phyloP scores from a whole-genome alignment of 2,888 invertebrate genomes.

The Agrotis clavis region DNA sequence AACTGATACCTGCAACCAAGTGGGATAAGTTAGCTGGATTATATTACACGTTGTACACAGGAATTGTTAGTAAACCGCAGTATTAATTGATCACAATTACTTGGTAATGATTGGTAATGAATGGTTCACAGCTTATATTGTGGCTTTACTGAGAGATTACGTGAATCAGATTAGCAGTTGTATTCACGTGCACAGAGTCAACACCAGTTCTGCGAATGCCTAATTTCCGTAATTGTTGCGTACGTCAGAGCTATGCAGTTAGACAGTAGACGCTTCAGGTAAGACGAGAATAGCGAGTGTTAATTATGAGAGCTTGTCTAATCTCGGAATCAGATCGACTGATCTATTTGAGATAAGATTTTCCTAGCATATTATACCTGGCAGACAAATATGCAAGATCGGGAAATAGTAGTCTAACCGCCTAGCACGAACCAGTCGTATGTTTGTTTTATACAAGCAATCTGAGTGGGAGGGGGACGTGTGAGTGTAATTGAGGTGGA shows the following conservation, averaged over 20 bases:
- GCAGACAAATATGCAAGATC: conserved; percentile 39
- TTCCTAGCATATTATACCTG: conserved; percentile 1
- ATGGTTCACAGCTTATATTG: conserved; percentile 29
- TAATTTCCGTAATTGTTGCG: conserved; percentile 34
- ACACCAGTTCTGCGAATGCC: conserved; percentile 15
- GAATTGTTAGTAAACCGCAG: conserved; percentile 25
- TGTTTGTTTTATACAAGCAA: conserved; percentile 62
- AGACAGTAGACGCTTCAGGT: not conserved
- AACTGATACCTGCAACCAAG: conserved; percentile 88
- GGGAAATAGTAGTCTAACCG: conserved; percentile 47
- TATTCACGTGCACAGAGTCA: conserved; percentile 11
- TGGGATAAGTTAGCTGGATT: conserved; percentile 53
- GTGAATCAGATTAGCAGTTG: conserved; percentile 23
- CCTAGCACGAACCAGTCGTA: conserved; percentile 45
- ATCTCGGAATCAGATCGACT: conserved; percentile 18
- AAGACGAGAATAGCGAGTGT: conserved; percentile 9
- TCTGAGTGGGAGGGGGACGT: conserved; percentile 62
- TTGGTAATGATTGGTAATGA: conserved; percentile 38
- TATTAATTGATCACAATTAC: conserved; percentile 36
- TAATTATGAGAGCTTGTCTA: conserved; percentile 10
- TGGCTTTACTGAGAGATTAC: conserved; percentile 23
- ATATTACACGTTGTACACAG: conserved; percentile 41
- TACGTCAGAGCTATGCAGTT: conserved; percentile 17
- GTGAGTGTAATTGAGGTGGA: conserved; percentile 74
- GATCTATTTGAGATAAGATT: conserved; percentile 4